Evolutionary conservation across 2,113 vertebrate species (phyloP).

Genomic region (Zosterops hypoxanthus): DNA sequence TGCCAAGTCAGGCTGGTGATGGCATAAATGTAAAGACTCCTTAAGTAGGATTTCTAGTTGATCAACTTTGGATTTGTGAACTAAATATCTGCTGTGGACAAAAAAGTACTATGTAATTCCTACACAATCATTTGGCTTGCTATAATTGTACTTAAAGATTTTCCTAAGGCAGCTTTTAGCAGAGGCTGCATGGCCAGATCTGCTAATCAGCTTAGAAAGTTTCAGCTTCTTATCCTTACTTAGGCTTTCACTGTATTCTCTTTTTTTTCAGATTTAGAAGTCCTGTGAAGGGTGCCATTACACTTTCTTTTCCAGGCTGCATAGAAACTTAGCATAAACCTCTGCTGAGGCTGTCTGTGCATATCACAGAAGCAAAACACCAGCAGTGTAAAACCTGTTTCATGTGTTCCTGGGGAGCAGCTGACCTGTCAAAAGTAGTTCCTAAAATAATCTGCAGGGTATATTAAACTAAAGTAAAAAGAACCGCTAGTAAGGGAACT

Average conservation of each 20-base stretch:
- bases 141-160: neutral
- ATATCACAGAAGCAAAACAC: neutral
- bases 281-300: constrained; percentile 4
- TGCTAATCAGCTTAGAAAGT: constrained; percentile 47
- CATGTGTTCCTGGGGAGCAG: neutral
- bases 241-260: neutral
- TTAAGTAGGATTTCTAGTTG: constrained; percentile 8
- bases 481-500: neutral
- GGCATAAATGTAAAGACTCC: neutral
- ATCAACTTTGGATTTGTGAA: constrained; percentile 23
- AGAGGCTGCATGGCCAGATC: neutral
- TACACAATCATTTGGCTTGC: constrained; percentile 4
- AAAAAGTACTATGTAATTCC: constrained; percentile 29
- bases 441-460: neutral
- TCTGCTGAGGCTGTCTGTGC: neutral
- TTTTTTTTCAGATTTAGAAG: neutral
- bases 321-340: neutral
- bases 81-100: constrained; percentile 19
- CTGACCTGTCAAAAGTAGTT: neutral
- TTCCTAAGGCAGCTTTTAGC: constrained; percentile 33
- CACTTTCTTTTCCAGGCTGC: neutral
- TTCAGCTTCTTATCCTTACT: constrained; percentile 23
- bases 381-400: neutral
- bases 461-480: neutral
- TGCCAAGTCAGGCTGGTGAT: neutral